Conservation (phyloP, 2,113 vertebrate species). For the Phodopus roborovskii region DNA sequence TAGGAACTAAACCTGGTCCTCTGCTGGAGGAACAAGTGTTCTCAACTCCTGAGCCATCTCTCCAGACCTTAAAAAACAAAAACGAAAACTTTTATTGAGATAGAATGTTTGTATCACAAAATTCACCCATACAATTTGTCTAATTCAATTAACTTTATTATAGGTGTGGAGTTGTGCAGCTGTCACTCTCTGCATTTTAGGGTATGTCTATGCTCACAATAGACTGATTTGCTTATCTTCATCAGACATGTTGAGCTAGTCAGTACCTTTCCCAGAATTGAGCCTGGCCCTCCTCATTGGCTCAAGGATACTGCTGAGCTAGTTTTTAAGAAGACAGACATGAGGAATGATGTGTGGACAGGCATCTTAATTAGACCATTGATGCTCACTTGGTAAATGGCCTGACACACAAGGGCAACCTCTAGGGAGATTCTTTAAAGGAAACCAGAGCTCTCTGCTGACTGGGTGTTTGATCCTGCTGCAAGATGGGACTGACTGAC, state of each 20-base stretch:
- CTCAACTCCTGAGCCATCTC: neutral
- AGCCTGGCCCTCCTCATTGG: neutral
- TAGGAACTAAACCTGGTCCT: neutral
- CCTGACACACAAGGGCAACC: neutral
- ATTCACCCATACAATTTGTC: neutral
- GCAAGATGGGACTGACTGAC: neutral
- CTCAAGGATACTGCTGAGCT: neutral
- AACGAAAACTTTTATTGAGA: neutral
- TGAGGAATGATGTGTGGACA: neutral
- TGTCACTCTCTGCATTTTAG: neutral
- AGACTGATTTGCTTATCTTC: neutral
- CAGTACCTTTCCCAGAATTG: neutral
- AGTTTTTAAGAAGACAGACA: neutral
- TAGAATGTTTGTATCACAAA: neutral
- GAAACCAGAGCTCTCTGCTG: neutral
- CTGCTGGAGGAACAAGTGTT: too few species aligned
- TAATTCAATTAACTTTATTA: neutral
- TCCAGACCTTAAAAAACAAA: neutral
- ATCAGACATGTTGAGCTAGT: neutral
- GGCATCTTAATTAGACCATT: neutral
- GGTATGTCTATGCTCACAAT: neutral
- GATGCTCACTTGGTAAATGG: neutral
- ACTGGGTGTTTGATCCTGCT: neutral
- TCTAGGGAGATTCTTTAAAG: neutral
- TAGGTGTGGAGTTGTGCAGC: neutral